phyloP scores from a whole-genome alignment of 2,113 vertebrate genomes.

The Blennius ocellaris region DNA sequence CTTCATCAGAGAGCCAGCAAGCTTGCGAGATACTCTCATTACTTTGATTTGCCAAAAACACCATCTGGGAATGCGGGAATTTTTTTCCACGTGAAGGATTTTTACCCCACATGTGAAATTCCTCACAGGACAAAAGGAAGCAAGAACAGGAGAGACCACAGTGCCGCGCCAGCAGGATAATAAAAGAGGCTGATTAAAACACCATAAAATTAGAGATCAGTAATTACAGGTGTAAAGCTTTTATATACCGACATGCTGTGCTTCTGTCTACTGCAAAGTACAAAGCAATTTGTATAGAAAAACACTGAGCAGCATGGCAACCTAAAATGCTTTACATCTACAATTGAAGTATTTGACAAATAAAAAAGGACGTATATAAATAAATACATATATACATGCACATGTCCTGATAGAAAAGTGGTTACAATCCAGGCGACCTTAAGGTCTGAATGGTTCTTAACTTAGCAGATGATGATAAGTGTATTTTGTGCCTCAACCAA shows the following conservation, averaged over 20 bases:
- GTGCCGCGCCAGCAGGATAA: not conserved
- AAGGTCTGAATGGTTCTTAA: too few relatives aligned
- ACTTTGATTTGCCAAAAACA: conserved; percentile 41
- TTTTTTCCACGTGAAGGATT: not conserved
- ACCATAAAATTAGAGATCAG: not conserved
- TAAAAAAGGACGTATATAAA: too few relatives aligned
- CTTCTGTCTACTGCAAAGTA: not conserved
- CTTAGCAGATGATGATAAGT: too few relatives aligned
- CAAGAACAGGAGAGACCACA: conserved; percentile 3
- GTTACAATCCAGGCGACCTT: too few relatives aligned
- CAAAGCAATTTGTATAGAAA: too few relatives aligned
- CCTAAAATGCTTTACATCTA: too few relatives aligned
- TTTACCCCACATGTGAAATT: conserved; percentile 4
- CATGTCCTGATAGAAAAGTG: too few relatives aligned
- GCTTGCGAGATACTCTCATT: conserved; percentile 27
- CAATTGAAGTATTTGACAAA: too few relatives aligned
- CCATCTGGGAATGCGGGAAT: conserved; percentile 15
- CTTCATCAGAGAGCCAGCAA: conserved; percentile 36
- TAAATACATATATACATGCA: too few relatives aligned
- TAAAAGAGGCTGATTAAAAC: conserved; percentile 14
- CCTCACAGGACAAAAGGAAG: conserved; percentile 16
- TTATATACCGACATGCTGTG: not conserved
- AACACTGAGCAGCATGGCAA: not conserved
- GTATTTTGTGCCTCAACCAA: too few relatives aligned
- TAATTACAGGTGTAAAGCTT: not conserved